phyloP scores from a whole-genome alignment of 2,888 invertebrate genomes.

The Molorchus minor region DNA sequence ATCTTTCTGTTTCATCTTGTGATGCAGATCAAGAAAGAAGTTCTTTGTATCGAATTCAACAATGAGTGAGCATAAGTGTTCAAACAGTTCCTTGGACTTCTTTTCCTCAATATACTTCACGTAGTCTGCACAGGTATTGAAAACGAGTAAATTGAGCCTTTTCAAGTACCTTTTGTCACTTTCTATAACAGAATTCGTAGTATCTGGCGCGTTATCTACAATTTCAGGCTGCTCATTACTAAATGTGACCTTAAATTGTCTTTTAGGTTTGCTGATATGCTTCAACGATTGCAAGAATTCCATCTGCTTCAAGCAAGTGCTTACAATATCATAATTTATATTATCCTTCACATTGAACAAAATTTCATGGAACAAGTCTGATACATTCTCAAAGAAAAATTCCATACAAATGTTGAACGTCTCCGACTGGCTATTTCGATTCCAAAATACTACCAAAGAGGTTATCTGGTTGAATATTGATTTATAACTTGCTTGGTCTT shows the following conservation, averaged over 20 bases:
- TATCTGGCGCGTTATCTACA: constrained; percentile 22
- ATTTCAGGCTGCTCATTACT: constrained; percentile 28
- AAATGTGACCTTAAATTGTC: constrained; percentile 62
- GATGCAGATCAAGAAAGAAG: constrained; percentile 64
- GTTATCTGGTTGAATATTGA: constrained; percentile 65
- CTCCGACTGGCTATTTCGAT: constrained; percentile 59
- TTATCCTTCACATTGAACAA: constrained; percentile 47
- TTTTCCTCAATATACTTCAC: constrained; percentile 65
- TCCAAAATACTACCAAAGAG: constrained; percentile 68
- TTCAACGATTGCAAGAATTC: constrained; percentile 64
- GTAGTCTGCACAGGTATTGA: constrained; percentile 65
- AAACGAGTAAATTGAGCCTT: constrained; percentile 63
- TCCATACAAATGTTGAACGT: constrained; percentile 57
- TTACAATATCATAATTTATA: constrained; percentile 40
- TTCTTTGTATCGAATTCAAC: constrained; percentile 67
- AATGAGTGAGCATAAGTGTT: constrained; percentile 66
- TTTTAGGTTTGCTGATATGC: constrained; percentile 59
- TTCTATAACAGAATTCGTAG: constrained; percentile 11
- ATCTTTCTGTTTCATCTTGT: constrained; percentile 45
- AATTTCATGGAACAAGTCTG: constrained; percentile 53
- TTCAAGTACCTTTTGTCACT: constrained; percentile 58
- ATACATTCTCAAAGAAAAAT: constrained; percentile 61
- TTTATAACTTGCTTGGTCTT: constrained; percentile 60
- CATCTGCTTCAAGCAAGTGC: constrained; percentile 58
- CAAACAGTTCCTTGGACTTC: constrained; percentile 63